Evolutionary conservation across 2,113 vertebrate species (phyloP), one percentile per base, ranked within the genome.

Genomic region (Indicator maculatus): DNA sequence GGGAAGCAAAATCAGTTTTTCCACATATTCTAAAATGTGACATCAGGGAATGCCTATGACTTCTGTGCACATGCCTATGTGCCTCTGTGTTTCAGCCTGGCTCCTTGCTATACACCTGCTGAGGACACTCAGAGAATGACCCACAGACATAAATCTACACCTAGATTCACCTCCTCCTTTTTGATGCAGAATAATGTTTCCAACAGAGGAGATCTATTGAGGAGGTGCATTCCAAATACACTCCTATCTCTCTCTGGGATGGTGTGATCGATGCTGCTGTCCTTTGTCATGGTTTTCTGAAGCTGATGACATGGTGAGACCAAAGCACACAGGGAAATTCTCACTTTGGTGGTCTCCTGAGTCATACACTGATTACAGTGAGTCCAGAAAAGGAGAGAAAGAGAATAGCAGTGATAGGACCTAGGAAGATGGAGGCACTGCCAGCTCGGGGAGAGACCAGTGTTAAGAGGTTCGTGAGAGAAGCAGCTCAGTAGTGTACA

Each of bases 61-160:
- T 72, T 44, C 41, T 44, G 41, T 7, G 15, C 41, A 44, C 41
- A 16, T 44, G 15, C 15, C 41, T 44, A 44, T 69, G 12, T 50
- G 14, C 3, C 26, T 17, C 16, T 55, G 24, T 81, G 45, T 77
- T 86, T 77, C 77, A 71, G 56, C 21, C 31, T 84, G 44, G 7
- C 2, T 81, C 5, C 41, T 78, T 0, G 0, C 5, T 80, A 3
- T 38, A 19, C 12, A 38, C 11, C 18, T 56, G 3, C 30, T 60
- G 61, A 83, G 53, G 33, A 27, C 4, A 33, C 7, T 38, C 15
- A 81, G 30, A 44, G 11, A 60, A 72, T 60, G 28, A 75, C 12
- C 21, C 16, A 60, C 6, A 26, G 13, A 8, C 7, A 9, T 75
- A 82, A 75, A 75, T 47, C 20, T 89, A 65, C 50, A 31, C 28